These are phyloP conservation scores for Mus musculus DNA, from an alignment of 2,113 vertebrate genomes.

Conservation along the genomic window DNA sequence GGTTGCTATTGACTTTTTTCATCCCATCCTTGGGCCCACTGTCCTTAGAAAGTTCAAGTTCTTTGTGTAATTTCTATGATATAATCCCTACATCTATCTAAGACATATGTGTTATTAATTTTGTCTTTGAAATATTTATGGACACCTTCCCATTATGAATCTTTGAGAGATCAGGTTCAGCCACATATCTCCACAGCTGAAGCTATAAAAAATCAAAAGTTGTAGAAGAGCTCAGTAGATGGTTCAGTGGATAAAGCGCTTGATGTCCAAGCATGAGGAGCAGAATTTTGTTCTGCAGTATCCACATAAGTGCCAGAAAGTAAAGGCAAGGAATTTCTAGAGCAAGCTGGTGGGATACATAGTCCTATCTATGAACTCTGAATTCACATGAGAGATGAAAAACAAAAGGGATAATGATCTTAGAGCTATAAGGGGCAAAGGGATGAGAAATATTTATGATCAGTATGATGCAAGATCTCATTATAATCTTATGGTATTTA, in stretches of 20 bases:
- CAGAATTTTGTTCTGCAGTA: neutral
- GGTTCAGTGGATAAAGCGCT: neutral
- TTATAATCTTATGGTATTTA: neutral
- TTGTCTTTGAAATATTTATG: neutral
- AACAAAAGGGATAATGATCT: neutral
- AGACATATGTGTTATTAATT: neutral
- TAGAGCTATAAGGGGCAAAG: neutral
- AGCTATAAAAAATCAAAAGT: neutral
- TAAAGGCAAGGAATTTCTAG: neutral
- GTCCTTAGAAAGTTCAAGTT: neutral
- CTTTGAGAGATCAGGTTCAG: neutral
- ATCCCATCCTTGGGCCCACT: neutral
- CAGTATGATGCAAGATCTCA: neutral
- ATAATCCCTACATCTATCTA: neutral
- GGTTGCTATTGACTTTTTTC: neutral
- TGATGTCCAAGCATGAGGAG: too few relatives aligned
- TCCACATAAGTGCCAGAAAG: neutral
- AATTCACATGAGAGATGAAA: neutral
- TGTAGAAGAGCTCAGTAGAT: neutral
- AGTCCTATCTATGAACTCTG: neutral
- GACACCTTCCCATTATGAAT: neutral
- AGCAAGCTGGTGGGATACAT: neutral
- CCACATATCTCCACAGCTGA: neutral
- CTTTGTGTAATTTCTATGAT: neutral
- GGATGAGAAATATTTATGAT: fast-evolving